Evolutionary conservation across 2,797 vertebrate genomes (phyloP).

Genomic region (Pseudopleuronectes americanus): DNA sequence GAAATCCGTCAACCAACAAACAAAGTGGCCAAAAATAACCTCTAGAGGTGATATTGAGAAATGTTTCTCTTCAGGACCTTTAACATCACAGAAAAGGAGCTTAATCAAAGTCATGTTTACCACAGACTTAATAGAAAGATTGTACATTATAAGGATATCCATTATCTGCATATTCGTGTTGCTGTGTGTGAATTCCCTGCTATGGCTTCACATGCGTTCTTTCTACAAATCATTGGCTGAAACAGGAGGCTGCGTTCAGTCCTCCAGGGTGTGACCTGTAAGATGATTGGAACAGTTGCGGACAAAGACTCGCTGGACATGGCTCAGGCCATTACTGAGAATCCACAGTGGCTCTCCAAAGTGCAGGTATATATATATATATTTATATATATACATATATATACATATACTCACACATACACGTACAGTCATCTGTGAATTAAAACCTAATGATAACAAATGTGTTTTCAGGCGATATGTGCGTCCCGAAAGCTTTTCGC

Average conservation of each 20-base stretch:
- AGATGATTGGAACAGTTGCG: slow-evolving; percentile 61
- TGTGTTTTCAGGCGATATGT: slow-evolving; percentile 68
- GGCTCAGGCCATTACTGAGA: slow-evolving; percentile 54
- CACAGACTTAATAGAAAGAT: too few species aligned
- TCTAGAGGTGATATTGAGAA: too few species aligned
- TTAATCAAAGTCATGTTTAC: too few species aligned
- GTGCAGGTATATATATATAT: slow-evolving; percentile 48
- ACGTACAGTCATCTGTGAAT: neutral
- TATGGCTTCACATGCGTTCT: neutral
- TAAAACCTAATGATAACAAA: neutral
- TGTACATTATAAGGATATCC: neutral
- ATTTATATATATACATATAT: slow-evolving; percentile 14
- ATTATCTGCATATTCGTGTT: neutral
- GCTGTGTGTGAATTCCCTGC: neutral
- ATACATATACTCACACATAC: neutral
- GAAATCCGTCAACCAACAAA: too few species aligned
- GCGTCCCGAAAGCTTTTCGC: slow-evolving; percentile 71
- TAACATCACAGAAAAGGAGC: too few species aligned
- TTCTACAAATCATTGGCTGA: neutral
- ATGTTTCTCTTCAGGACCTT: too few species aligned
- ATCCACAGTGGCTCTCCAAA: slow-evolving; percentile 68
- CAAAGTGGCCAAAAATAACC: too few species aligned
- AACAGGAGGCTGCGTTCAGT: slow-evolving; percentile 70
- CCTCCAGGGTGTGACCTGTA: slow-evolving; percentile 76
- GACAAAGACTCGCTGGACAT: slow-evolving; percentile 49